Conservation (phyloP, 2,888 invertebrate genomes). For the Caenorhabditis becei region DNA sequence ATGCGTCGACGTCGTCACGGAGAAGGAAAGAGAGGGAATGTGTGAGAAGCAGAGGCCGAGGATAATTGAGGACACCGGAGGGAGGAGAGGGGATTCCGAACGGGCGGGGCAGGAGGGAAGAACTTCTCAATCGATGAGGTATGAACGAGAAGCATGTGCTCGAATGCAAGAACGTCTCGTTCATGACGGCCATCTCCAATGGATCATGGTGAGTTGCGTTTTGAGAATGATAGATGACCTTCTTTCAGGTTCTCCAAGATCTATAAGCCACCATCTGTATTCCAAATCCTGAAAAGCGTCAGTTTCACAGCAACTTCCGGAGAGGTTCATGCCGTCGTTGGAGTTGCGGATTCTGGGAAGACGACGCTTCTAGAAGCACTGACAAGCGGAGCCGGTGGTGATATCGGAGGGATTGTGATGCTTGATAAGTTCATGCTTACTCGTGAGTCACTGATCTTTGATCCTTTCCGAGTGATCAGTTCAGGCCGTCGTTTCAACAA, state of each 20-base stretch:
- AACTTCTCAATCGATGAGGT: neutral
- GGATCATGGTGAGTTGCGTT: slow-evolving; percentile 44
- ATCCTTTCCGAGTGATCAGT: slow-evolving; percentile 83
- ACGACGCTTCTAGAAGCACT: slow-evolving; percentile 94
- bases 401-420: slow-evolving; percentile 91
- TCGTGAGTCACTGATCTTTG: slow-evolving; percentile 83
- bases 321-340: slow-evolving; percentile 93
- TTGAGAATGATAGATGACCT: neutral
- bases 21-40: slow-evolving; percentile 22
- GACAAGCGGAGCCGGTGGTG: slow-evolving; percentile 86
- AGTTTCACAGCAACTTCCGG: slow-evolving; percentile 93
- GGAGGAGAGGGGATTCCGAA: slow-evolving; percentile 28
- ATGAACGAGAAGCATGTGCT: slow-evolving; percentile 62
- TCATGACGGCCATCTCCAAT: slow-evolving; percentile 71
- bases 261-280: slow-evolving; percentile 78
- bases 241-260: slow-evolving; percentile 70
- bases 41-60: slow-evolving; percentile 37
- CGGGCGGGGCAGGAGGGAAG: slow-evolving; percentile 11
- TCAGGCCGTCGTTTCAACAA: slow-evolving; percentile 72
- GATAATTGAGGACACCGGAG: slow-evolving; percentile 59
- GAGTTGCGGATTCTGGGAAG: slow-evolving; percentile 96
- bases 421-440: slow-evolving; percentile 92
- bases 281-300: slow-evolving; percentile 90
- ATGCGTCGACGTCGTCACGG: slow-evolving; percentile 35
- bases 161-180: slow-evolving; percentile 73